Evolutionary conservation across 35 echinoderm and acorn worm genomes (phyloP).

Genomic region (Amphiura filiformis): DNA sequence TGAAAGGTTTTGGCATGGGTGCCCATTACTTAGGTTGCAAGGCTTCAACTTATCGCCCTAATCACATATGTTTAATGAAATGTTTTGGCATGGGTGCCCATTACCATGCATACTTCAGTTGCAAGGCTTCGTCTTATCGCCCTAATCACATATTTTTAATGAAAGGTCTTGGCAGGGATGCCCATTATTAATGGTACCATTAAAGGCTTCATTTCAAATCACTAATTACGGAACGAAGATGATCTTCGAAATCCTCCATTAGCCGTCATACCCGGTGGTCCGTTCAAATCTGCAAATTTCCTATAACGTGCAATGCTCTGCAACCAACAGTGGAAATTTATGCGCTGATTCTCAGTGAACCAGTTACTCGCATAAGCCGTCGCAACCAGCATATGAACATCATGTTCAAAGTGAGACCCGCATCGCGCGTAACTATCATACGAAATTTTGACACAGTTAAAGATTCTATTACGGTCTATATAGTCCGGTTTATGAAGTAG

Average conservation of each 20-base stretch:
- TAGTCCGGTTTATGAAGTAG: slow-evolving; percentile 71
- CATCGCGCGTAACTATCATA: slow-evolving; percentile 91
- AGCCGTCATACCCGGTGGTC: background rate
- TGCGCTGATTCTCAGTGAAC: slow-evolving; percentile 88
- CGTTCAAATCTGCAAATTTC: slow-evolving; percentile 72
- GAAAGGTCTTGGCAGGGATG: too few relatives aligned
- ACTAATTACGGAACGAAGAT: slow-evolving; percentile 22
- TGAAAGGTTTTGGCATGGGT: too few relatives aligned
- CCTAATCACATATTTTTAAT: too few relatives aligned
- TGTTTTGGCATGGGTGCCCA: too few relatives aligned
- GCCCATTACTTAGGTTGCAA: too few relatives aligned
- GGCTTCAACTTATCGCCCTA: too few relatives aligned
- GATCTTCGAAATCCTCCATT: slow-evolving; percentile 14
- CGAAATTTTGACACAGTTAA: slow-evolving; percentile 73
- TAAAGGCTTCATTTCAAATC: too few relatives aligned
- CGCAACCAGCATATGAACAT: slow-evolving; percentile 94
- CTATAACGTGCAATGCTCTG: slow-evolving; percentile 95
- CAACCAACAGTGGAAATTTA: slow-evolving; percentile 91
- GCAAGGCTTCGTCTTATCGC: too few relatives aligned
- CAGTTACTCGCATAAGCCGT: slow-evolving; percentile 97
- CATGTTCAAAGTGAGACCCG: slow-evolving; percentile 80
- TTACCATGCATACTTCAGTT: too few relatives aligned
- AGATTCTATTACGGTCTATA: slow-evolving; percentile 68
- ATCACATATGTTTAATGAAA: too few relatives aligned
- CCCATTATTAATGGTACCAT: too few relatives aligned